These are phyloP conservation scores for Heliconius eleuchia DNA, from an alignment of 1,140 invertebrate species.

Conservation along the genomic window DNA sequence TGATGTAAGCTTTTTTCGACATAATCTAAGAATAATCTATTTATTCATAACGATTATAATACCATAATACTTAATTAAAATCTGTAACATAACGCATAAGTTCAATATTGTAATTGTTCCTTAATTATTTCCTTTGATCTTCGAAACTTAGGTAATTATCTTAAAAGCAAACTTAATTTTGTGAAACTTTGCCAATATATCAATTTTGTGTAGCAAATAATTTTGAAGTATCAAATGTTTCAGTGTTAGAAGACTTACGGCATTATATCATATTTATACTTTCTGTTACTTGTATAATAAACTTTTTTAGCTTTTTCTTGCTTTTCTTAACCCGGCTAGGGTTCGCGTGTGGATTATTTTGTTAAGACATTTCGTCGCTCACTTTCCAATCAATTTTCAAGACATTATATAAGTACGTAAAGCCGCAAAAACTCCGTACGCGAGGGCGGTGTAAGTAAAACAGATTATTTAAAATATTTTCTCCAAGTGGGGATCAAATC, in stretches of 20 bases:
- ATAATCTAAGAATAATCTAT: not conserved
- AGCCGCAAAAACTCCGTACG: too few species aligned
- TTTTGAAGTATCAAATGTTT: constrained; percentile 19
- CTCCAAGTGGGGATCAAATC: too few species aligned
- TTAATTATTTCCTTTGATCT: constrained; percentile 42
- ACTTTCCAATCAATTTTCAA: too few species aligned
- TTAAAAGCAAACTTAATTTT: constrained; percentile 41
- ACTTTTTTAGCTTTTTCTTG: too few species aligned
- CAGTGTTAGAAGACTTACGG: not conserved
- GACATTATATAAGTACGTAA: too few species aligned
- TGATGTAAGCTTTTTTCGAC: too few species aligned
- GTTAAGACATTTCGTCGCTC: too few species aligned
- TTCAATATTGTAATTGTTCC: constrained; percentile 45
- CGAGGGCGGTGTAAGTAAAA: too few species aligned
- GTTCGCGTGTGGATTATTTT: too few species aligned
- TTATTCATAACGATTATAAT: constrained; percentile 9
- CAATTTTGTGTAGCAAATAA: constrained; percentile 21
- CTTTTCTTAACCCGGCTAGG: too few species aligned
- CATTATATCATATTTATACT: not conserved
- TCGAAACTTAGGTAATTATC: constrained; percentile 46
- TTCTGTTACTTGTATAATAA: too few species aligned
- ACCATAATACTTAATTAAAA: constrained; percentile 23
- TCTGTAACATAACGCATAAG: constrained; percentile 33
- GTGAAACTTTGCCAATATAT: constrained; percentile 34
- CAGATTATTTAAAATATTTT: too few species aligned